A percentile compares a stretch with the other conserved stretches of the same genome.
Evolutionary conservation across 2,113 vertebrate species (phyloP).

Genomic region (Prinia subflava): DNA sequence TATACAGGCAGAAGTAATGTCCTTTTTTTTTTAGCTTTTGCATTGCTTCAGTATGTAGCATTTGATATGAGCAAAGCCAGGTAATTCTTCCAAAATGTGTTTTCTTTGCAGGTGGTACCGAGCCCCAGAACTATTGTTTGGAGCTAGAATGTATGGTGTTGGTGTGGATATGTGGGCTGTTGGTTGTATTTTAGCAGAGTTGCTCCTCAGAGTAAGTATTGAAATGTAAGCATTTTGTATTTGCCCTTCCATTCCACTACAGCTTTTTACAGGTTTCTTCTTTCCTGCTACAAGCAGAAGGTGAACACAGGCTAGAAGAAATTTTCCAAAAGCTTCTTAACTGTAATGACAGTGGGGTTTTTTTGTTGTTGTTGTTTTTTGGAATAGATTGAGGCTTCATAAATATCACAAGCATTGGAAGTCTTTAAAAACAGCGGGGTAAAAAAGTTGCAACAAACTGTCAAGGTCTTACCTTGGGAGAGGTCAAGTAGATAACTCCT

Average conservation of each 20-base stretch:
- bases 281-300: background rate
- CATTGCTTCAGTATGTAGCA: background rate
- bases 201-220: constrained; percentile 88
- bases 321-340: background rate
- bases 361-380: background rate
- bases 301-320: background rate
- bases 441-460: background rate
- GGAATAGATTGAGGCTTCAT: background rate
- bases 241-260: background rate
- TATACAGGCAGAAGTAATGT: background rate
- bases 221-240: background rate
- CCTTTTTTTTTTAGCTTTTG: background rate
- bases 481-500: background rate
- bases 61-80: background rate
- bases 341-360: background rate
- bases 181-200: constrained; percentile 95
- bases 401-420: background rate
- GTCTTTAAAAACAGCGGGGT: background rate
- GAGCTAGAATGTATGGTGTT: constrained; percentile 96
- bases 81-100: background rate
- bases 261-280: background rate
- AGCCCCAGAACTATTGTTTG: constrained; percentile 93
- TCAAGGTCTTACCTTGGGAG: background rate
- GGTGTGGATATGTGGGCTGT: constrained; percentile 99
- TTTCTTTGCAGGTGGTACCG: constrained; percentile 89